Evolutionary conservation across 2,888 invertebrate species (phyloP).

Genomic region (Nomada hirtipes): DNA sequence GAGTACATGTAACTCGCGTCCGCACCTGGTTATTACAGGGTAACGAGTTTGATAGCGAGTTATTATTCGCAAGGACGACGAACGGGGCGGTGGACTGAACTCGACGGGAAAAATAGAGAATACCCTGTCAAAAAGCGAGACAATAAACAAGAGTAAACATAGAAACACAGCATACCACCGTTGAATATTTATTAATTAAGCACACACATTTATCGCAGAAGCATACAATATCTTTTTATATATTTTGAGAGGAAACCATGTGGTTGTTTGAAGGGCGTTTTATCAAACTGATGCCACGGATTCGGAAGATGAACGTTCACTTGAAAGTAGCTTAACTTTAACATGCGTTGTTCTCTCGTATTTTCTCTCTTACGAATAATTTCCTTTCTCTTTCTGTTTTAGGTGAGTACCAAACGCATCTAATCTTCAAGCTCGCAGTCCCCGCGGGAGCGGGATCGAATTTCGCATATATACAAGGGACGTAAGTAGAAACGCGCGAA

Average conservation of each 20-base stretch:
- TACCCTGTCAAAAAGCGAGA: not conserved
- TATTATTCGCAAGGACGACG: constrained; percentile 57
- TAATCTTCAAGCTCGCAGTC: constrained; percentile 35
- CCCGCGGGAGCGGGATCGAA: constrained; percentile 56
- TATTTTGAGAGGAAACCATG: not conserved
- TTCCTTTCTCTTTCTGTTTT: constrained; percentile 74
- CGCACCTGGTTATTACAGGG: constrained; percentile 63
- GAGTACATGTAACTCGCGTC: constrained; percentile 45
- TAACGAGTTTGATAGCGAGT: constrained; percentile 54
- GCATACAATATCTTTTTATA: too few relatives aligned
- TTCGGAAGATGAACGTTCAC: not conserved
- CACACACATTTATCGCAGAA: too few relatives aligned
- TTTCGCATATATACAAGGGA: constrained; percentile 56
- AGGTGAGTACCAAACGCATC: constrained; percentile 75
- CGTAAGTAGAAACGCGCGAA: constrained; percentile 67
- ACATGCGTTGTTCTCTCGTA: not conserved
- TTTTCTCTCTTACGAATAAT: constrained; percentile 52
- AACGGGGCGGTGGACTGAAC: not conserved
- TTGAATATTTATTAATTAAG: too few relatives aligned
- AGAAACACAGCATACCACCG: too few relatives aligned
- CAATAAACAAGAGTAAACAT: not conserved
- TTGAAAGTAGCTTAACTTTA: constrained; percentile 19
- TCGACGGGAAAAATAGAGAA: not conserved
- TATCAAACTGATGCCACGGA: not conserved
- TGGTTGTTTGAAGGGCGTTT: not conserved